Evolutionary conservation across 2,888 invertebrate species (phyloP).

Genomic region (Ectropis crepuscularia): DNA sequence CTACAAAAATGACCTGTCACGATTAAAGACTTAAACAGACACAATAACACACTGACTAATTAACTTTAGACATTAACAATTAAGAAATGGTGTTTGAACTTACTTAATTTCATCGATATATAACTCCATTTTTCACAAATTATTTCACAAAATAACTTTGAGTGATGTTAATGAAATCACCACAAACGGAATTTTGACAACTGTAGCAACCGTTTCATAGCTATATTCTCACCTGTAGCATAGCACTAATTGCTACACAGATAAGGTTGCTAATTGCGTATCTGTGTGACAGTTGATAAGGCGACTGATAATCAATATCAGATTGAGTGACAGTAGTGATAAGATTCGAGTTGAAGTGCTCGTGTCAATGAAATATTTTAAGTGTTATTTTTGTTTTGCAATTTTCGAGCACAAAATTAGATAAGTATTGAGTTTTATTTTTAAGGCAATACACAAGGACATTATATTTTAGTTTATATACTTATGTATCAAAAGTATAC

Average conservation of each 20-base stretch:
- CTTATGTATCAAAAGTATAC: no score
- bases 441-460: no score
- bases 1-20: no score
- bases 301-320: conserved; percentile 31
- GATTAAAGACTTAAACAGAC: no score
- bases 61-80: background rate
- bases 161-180: conserved; percentile 24
- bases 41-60: no score
- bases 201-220: background rate
- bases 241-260: conserved; percentile 23
- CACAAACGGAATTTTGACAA: conserved; percentile 26
- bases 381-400: conserved; percentile 7
- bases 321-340: conserved; percentile 35
- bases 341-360: conserved; percentile 25
- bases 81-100: conserved; percentile 16
- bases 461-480: no score
- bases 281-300: conserved; percentile 18
- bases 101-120: conserved; percentile 44
- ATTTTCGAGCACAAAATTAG: background rate
- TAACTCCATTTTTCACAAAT: conserved; percentile 40
- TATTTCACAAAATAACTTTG: background rate
- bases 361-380: conserved; percentile 18
- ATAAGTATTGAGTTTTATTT: no score
- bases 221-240: conserved; percentile 1
- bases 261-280: conserved; percentile 32